Evolutionary conservation across 2,888 invertebrate species (phyloP).

Genomic region (Leptinotarsa haldemani): DNA sequence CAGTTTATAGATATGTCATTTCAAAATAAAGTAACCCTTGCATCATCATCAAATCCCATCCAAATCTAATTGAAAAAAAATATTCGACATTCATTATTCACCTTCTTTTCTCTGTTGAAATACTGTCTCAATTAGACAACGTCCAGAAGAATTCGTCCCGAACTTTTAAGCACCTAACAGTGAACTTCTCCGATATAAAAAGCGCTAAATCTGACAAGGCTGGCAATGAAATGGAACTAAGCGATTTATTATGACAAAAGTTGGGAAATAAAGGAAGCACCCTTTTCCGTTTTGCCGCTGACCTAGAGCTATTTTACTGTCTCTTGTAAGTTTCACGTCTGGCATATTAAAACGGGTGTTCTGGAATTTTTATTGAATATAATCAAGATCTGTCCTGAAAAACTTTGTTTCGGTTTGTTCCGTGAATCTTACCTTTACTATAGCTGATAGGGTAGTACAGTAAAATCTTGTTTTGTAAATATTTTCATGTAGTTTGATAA

Average conservation of each 20-base stretch:
- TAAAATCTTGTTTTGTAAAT: too few species aligned
- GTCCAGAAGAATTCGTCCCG: not conserved
- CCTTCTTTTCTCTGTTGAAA: not conserved
- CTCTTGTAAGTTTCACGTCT: not conserved
- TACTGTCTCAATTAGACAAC: not conserved
- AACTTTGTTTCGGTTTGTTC: too few species aligned
- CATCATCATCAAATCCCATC: not conserved
- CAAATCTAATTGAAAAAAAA: not conserved
- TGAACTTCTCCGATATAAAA: slow-evolving; percentile 8
- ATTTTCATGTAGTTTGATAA: too few species aligned
- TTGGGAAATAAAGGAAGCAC: slow-evolving; percentile 18
- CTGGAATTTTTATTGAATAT: too few species aligned
- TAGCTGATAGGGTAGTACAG: too few species aligned
- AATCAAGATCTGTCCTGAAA: too few species aligned
- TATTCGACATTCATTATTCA: not conserved
- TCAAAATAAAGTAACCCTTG: not conserved
- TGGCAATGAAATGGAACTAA: slow-evolving; percentile 4
- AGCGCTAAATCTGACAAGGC: slow-evolving; percentile 3
- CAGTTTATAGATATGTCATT: too few species aligned
- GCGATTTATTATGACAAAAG: slow-evolving; percentile 16
- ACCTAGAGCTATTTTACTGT: slow-evolving; percentile 4
- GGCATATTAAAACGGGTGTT: not conserved
- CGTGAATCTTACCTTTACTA: too few species aligned
- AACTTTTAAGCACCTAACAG: not conserved
- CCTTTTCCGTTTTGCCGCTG: not conserved